Evolutionary conservation across 2,113 vertebrate species (phyloP).

Genomic region (Erythrolamprus reginae): DNA sequence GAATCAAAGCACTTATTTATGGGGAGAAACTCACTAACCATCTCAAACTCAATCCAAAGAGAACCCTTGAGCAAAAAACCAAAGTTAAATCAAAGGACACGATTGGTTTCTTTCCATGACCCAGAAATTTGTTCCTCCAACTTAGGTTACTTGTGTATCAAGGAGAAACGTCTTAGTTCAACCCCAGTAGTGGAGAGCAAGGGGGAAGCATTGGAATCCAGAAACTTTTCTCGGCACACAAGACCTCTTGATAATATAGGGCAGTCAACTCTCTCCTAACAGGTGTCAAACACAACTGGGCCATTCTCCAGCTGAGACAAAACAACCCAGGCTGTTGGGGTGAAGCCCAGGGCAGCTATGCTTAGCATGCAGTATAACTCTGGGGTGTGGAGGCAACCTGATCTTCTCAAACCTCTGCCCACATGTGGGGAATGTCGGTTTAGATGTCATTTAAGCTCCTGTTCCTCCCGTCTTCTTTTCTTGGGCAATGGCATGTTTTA

Average conservation of each 20-base stretch:
- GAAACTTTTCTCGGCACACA: background rate
- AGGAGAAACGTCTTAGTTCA: background rate
- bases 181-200: background rate
- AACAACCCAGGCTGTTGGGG: slow-evolving; percentile 16
- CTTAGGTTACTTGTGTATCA: background rate
- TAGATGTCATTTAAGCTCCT: background rate
- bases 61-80: background rate
- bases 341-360: slow-evolving; percentile 17
- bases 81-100: background rate
- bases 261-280: background rate
- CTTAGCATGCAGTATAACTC: background rate
- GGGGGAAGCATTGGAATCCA: background rate
- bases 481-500: background rate
- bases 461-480: background rate
- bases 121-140: background rate
- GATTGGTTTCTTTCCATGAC: background rate
- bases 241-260: background rate
- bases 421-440: slow-evolving; percentile 1
- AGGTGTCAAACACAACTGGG: slow-evolving; percentile 15
- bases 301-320: slow-evolving; percentile 15
- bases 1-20: too few relatives aligned
- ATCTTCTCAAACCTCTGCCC: background rate
- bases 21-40: background rate
- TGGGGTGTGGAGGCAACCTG: slow-evolving; percentile 11
- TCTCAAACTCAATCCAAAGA: background rate